These are phyloP conservation scores for Agapostemon virescens DNA, from an alignment of 2,888 invertebrate genomes.

Conservation along the genomic window DNA sequence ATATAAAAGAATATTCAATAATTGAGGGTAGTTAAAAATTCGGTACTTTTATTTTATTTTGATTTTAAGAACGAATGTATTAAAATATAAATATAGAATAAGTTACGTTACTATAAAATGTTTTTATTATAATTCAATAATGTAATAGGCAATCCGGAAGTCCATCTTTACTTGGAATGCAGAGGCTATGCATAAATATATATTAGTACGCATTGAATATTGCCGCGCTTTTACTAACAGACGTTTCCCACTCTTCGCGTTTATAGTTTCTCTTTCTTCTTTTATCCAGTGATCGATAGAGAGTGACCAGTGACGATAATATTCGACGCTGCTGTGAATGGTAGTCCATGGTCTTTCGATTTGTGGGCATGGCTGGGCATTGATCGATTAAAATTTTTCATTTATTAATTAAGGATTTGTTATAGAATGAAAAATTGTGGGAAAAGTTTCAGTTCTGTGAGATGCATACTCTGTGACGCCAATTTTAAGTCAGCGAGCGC, in stretches of 20 bases:
- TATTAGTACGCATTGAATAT: neutral
- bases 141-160: too few species aligned
- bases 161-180: too few species aligned
- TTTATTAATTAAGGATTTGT: neutral
- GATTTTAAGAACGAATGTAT: too few species aligned
- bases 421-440: neutral
- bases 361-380: neutral
- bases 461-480: conserved; percentile 7
- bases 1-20: too few species aligned
- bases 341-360: neutral
- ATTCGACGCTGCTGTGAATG: neutral
- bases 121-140: too few species aligned
- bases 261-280: too few species aligned
- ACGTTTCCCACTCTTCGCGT: too few species aligned
- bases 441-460: neutral
- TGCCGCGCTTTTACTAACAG: neutral
- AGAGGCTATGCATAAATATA: too few species aligned
- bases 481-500: conserved; percentile 38
- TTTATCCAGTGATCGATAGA: neutral
- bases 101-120: too few species aligned
- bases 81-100: too few species aligned
- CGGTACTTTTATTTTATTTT: too few species aligned
- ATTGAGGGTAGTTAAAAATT: too few species aligned
- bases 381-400: neutral
- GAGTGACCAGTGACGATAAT: neutral